Percentiles rank a stretch among this genome's conserved stretches.
phyloP scores from a whole-genome alignment of 2,113 vertebrate genomes.

The Corythaeola cristata region DNA sequence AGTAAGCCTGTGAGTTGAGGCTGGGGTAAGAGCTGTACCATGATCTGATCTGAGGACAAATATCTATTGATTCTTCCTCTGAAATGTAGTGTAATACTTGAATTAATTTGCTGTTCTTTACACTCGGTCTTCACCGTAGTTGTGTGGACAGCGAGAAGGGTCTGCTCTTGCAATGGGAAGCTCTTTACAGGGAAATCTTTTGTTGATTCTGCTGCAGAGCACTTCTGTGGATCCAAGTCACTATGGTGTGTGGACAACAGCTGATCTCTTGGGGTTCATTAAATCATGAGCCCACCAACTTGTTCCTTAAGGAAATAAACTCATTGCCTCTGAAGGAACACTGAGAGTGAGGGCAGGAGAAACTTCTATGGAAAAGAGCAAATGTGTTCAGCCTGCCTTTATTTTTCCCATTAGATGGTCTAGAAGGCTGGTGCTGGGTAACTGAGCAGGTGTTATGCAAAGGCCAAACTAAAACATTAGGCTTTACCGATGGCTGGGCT shows the following conservation, averaged over 20 bases:
- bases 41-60: not conserved
- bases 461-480: not conserved
- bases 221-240: rapidly evolving
- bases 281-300: not conserved
- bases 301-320: not conserved
- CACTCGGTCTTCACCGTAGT: not conserved
- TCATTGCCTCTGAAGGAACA: not conserved
- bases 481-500: not conserved
- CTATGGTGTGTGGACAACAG: not conserved
- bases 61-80: not conserved
- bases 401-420: not conserved
- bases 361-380: not conserved
- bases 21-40: not conserved
- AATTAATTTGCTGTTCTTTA: not conserved
- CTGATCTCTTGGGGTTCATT: not conserved
- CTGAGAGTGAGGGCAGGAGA: not conserved
- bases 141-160: not conserved
- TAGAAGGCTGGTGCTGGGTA: not conserved
- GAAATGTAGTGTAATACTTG: not conserved
- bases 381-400: not conserved
- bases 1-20: not conserved
- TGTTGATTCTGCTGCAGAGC: not conserved
- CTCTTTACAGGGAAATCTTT: not conserved
- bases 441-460: not conserved
- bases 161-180: not conserved